Base-by-base conservation (phyloP, 2,888 invertebrate genomes). In the Drosophila suboccidentalis region DNA sequence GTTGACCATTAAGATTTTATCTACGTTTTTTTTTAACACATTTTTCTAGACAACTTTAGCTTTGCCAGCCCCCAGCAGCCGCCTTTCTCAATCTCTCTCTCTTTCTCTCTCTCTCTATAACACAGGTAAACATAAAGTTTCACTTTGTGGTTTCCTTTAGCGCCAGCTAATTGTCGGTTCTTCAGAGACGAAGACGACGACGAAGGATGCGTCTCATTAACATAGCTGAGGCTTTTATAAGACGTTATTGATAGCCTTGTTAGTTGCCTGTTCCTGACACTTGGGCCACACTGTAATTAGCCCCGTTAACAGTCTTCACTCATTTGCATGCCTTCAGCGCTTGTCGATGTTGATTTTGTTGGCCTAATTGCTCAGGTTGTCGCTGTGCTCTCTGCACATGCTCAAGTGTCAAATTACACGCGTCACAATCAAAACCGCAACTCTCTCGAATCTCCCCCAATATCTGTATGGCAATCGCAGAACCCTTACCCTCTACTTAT, bases 351-450 rank as follows among this genome's bases (percentile, higher is more conserved):
- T 63, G 58, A 71, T 49, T 49, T 64, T 39, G 34, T 15, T 67
- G 34, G 55, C 66, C 88, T 86, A 86, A 86, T 90, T 90, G 77
- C 75, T 58, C 75, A 74, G 70, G 77, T 72, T 75, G 71, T 38
- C 51, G 67, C 29, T 53, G 22, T 53, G 11, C 53, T 65, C 49
- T 43, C 55, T 39, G 46, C 60, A 63, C 66, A 71, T 55, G 66
- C 44, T 55, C 62, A 66, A 65, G 87, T 87, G 83, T 87, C 87
- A 69, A 82, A 78, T 87, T 87, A 90, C 90, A 76, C 65, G 75
- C 64, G 69, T 57, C 47, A 60, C 82, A 62, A 82, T 70, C 76
- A 64, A 50, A 68, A 55, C 64, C 79, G 41, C 76, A 77, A 62
- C 46, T 46, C 19, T 36, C 17, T 6, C 13, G 4, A 17, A 38